A percentile compares a stretch with the other conserved stretches of the same genome.
Conservation (phyloP, 2,888 invertebrate genomes). For the Colletes collaris region DNA sequence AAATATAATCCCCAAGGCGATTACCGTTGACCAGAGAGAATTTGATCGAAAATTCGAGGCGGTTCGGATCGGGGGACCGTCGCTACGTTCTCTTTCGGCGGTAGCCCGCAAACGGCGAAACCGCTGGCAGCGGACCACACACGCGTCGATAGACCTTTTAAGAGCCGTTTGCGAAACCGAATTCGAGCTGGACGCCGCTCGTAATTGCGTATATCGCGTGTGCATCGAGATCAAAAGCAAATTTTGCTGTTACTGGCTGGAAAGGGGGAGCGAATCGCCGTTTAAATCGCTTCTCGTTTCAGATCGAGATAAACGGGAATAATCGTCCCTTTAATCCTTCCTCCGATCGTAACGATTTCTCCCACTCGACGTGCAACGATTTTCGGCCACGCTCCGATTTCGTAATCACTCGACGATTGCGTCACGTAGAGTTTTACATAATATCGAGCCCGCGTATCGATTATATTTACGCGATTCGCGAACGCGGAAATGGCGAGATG, state of each 20-base stretch:
- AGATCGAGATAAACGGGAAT: conserved; percentile 31
- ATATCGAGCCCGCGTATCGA: conserved; percentile 27
- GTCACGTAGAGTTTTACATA: conserved; percentile 36
- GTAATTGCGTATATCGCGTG: conserved; percentile 57
- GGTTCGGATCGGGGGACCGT: conserved; percentile 13
- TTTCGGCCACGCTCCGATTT: conserved; percentile 18
- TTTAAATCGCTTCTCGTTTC: conserved; percentile 38
- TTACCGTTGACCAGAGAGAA: not conserved
- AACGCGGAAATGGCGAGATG: no score
- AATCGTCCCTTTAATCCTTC: conserved; percentile 35
- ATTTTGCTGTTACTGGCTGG: conserved; percentile 26
- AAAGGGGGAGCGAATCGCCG: not conserved
- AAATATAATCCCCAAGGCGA: not conserved
- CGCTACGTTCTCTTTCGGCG: conserved; percentile 20
- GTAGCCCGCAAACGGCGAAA: conserved; percentile 53
- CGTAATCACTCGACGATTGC: conserved; percentile 40
- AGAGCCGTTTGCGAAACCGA: conserved; percentile 63
- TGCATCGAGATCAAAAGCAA: conserved; percentile 48
- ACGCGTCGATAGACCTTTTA: conserved; percentile 63
- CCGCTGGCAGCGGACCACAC: conserved; percentile 66
- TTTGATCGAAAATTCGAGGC: conserved; percentile 1
- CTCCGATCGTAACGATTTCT: conserved; percentile 34
- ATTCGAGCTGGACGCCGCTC: conserved; percentile 44
- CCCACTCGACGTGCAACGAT: conserved; percentile 4
- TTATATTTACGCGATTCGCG: not conserved